Base-by-base conservation (phyloP, 2,888 invertebrate genomes). In the Drosophila bunnanda region DNA sequence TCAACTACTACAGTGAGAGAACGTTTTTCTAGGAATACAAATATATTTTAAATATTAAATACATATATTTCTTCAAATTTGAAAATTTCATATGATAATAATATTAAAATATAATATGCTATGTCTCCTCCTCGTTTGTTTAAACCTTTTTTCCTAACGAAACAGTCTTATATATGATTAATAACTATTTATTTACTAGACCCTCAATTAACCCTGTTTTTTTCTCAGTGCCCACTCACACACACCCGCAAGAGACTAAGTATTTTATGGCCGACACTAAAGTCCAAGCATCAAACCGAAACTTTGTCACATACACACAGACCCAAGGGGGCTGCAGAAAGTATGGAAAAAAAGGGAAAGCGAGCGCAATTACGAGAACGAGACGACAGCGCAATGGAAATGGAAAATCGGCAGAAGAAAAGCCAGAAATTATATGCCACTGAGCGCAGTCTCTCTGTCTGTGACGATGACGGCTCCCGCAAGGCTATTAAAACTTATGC, bases 401-500 rank as follows among this genome's bases (percentile, higher is more conserved):
- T 57, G 55, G 58, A 53, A 68, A 65, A 67, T 67, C 28, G 54
- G 25, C 39, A 41, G 34, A 56, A 58, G 30, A 38, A 57, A 62
- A 52, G 57, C 41, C 53, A 56, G 25, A 64, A 79, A 76, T 71
- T 72, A 70, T 68, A 76, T 61, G 66, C 67, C 54, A 65, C 70
- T 64, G 66, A 66, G 78, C 73, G 32, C 20, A 34, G 32, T 52
- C 78, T 25, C n/a, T 15, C 5, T 20, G 58, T 36, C 43, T 52
- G 30, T 38, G 68, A n/a, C 65, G 20, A 50, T n/a, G 41, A 41
- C 36, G 48, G 54, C 20, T 48, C 67, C 68, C 68, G 28, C 65
- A 65, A 79, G 79, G 77, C 79, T 82, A 79, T 82, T 79, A 79
- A 79, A 79, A 79, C 82, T 79, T 82, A 66, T 79, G 70, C 66